Percentiles rank a stretch among this genome's conserved stretches.
These are phyloP conservation scores for Brachionus paranguensis DNA, from an alignment of 1,140 invertebrate species.

Conservation along the genomic window DNA sequence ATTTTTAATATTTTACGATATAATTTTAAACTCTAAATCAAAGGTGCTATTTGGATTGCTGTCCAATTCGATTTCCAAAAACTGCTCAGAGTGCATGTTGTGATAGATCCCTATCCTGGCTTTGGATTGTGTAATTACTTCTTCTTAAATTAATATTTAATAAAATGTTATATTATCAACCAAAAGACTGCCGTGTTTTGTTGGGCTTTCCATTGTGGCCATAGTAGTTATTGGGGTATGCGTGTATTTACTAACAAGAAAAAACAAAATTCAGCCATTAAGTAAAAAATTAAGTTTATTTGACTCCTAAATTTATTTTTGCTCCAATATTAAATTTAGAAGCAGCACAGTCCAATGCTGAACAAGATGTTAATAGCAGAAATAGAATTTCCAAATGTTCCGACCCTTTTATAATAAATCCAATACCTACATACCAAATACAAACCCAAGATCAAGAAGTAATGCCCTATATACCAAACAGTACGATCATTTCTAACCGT, in stretches of 20 bases:
- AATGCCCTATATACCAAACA: background rate
- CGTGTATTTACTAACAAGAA: background rate
- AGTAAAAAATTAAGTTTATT: background rate
- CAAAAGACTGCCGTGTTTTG: background rate
- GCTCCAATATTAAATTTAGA: background rate
- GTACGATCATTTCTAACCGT: background rate
- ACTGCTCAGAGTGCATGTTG: constrained; percentile 1
- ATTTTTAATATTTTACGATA: background rate
- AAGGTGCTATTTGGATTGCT: background rate
- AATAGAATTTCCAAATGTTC: too few relatives aligned
- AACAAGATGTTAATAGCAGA: background rate
- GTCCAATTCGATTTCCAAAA: background rate
- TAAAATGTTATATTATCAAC: background rate
- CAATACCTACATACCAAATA: background rate
- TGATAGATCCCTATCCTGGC: background rate
- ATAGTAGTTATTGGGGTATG: background rate
- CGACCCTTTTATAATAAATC: background rate
- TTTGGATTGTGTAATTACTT: background rate
- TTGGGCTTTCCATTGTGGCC: background rate
- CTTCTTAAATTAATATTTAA: background rate
- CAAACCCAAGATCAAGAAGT: background rate
- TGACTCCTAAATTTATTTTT: background rate
- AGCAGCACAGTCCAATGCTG: background rate
- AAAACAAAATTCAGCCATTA: background rate
- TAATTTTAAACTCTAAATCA: background rate